Evolutionary conservation across 2,113 vertebrate genomes (phyloP).

Genomic region (Suncus etruscus): DNA sequence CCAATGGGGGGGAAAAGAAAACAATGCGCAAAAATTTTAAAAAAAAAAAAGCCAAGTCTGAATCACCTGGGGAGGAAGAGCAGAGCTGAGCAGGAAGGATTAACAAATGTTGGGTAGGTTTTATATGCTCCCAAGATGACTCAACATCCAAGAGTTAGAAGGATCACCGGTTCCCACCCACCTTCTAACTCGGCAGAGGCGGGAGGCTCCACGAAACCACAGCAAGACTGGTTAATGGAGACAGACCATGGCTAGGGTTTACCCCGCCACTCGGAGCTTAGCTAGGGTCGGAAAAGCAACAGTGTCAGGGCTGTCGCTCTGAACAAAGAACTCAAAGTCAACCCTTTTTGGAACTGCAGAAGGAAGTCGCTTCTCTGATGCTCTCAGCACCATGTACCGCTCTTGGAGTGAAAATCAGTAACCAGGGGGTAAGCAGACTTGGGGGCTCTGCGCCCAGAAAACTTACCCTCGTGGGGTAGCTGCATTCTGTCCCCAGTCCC

Average conservation of each 20-base stretch:
- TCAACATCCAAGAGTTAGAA: neutral
- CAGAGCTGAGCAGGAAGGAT: neutral
- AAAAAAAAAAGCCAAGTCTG: neutral
- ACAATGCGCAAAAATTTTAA: neutral
- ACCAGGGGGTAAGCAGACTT: neutral
- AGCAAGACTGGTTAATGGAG: neutral
- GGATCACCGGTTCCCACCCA: neutral
- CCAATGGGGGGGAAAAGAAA: neutral
- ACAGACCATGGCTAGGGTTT: neutral
- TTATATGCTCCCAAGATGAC: neutral
- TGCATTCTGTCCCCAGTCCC: neutral
- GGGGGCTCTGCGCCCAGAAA: neutral
- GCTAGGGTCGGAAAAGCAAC: neutral
- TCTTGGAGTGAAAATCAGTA: neutral
- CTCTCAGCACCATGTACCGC: neutral
- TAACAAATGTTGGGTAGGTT: neutral
- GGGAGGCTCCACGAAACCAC: neutral
- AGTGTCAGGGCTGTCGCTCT: too few relatives aligned
- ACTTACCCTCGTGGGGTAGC: neutral
- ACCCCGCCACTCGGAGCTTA: neutral
- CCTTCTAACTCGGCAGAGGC: neutral
- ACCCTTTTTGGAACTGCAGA: neutral
- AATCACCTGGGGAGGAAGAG: neutral
- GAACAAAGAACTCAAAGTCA: too few relatives aligned
- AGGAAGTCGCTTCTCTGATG: neutral